Base-by-base conservation (phyloP, 2,888 invertebrate species). In the Lasioglossum zephyrum region DNA sequence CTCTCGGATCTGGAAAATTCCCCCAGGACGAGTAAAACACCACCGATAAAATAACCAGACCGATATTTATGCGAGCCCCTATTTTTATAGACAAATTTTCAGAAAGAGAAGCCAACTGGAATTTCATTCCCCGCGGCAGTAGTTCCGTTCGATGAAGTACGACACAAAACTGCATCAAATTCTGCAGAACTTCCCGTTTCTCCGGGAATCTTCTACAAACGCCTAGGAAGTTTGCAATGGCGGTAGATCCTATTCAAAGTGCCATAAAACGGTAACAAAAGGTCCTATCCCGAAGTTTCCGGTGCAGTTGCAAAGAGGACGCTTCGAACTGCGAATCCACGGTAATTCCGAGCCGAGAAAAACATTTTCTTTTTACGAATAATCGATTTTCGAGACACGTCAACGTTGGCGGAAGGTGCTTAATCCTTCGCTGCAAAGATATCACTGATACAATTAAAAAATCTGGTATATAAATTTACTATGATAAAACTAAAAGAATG, bases 111-210 rank as follows among this genome's bases (percentile, higher is more conserved):
- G n/a, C n/a, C n/a, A 9, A n/a, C 57, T 8, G 22, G 4, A 57
- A n/a, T 57, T 57, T 57, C 9, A n/a, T 57, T n/a, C 57, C 9
- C 57, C 57, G n/a, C 53, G n/a, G n/a, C 9, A n/a, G 57, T 22
- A 57, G n/a, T 57, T 57, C 57, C n/a, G 57, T 57, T 57, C 57
- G 57, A 57, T n/a, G n/a, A 57, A 22, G n/a, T 57, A 57, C 57
- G 57, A 57, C n/a, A 4, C 9, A 4, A 57, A 57, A n/a, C 57
- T 57, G n/a, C 57, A 57, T n/a, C 4, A n/a, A 57, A 57, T 57
- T 57, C n/a, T 9, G 22, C 57, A 4, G 4, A 57, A 57, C 57
- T 57, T 57, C 22, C 53, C 53, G 53, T 53, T 53, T 22, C 22
- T 53, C 53, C 9, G 9, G n/a, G 22, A 57, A 57, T 57, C 57